Evolutionary conservation across 2,113 vertebrate genomes (phyloP).

Genomic region (Dissostichus mawsoni): DNA sequence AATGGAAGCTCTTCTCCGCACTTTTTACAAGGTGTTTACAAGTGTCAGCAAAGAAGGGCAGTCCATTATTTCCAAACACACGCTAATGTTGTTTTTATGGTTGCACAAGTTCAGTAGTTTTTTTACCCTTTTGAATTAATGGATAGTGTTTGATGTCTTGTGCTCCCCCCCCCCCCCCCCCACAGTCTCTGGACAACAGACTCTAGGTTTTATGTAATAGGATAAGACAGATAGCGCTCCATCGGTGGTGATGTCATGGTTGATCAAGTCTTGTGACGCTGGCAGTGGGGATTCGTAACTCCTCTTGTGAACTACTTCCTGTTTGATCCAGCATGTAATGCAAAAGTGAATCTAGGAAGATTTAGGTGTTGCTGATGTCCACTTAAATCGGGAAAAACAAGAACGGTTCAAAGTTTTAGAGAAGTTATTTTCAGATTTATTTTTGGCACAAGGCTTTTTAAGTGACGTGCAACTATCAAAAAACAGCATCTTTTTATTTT

Average conservation of each 20-base stretch:
- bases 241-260: constrained; percentile 41
- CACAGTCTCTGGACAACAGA: constrained; percentile 23
- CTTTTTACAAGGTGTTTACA: constrained; percentile 47
- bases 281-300: constrained; percentile 22
- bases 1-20: constrained; percentile 55
- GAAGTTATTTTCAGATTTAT: constrained; percentile 77
- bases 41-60: constrained; percentile 19
- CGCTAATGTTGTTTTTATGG: constrained; percentile 14
- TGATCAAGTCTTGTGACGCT: constrained; percentile 51
- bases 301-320: constrained; percentile 52
- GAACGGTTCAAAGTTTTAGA: constrained; percentile 78
- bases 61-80: constrained; percentile 27
- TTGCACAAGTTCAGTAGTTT: constrained; percentile 50
- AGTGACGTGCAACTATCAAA: constrained; percentile 77
- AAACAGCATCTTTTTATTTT: constrained; percentile 71
- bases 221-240: constrained; percentile 46
- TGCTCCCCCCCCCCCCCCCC: constrained; percentile 15
- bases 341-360: constrained; percentile 49
- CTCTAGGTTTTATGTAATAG: constrained; percentile 8
- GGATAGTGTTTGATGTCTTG: constrained; percentile 55
- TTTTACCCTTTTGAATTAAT: constrained; percentile 26
- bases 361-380: constrained; percentile 47
- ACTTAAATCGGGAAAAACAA: constrained; percentile 70
- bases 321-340: constrained; percentile 42
- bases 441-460: constrained; percentile 82